Evolutionary conservation across 2,888 invertebrate genomes (phyloP), one percentile per base, ranked within the genome.

Genomic region (Chrysolina haemoptera): DNA sequence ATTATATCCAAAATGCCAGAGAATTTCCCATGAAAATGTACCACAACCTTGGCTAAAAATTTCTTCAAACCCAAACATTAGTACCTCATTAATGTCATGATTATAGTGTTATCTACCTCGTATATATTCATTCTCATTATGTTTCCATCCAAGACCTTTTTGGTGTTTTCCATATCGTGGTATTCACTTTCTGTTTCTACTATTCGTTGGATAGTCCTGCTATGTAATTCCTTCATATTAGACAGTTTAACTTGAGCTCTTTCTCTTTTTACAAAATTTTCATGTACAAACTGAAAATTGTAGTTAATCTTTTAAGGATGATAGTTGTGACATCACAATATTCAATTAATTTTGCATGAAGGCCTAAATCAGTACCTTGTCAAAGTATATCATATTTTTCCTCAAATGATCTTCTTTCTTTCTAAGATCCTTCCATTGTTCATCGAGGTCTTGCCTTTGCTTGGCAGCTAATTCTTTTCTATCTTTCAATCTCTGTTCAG

Each of bases 231-330:
- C 48, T 75, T 63, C 48, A 22, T 50, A 10, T n/a, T 70, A 48
- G 46, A 73, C n/a, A 48, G 75, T 71, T 11, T 68, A 65, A 59
- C 63, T 73, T 35, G 70, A 27, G 18, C 66, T 66, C 66, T 48
- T 11, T 77, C 70, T 65, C 74, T 74, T 73, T 80, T 80, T 41
- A 78, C 78, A 11, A 71, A 62, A 53, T 79, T 80, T 75, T 79
- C 79, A 62, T 71, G 74, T 3, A 80, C 71, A 74, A 80, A 80
- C 80, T 80, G 50, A 48, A 74, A 64, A 43, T 12, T 20, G 53
- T 4, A 22, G 9, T 43, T 5, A 43, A 35, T 35, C 35, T 35
- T 35, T 27, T n/a, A n/a, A 35, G 35, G 8, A 4, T 35, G 35
- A 35, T 6, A 6, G 8, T 35, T 35, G 35, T 35, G 6, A 35